Percentiles rank a stretch among this genome's conserved stretches.
Evolutionary conservation across 2,113 vertebrate genomes (phyloP).

Genomic region (Tragelaphus scriptus): DNA sequence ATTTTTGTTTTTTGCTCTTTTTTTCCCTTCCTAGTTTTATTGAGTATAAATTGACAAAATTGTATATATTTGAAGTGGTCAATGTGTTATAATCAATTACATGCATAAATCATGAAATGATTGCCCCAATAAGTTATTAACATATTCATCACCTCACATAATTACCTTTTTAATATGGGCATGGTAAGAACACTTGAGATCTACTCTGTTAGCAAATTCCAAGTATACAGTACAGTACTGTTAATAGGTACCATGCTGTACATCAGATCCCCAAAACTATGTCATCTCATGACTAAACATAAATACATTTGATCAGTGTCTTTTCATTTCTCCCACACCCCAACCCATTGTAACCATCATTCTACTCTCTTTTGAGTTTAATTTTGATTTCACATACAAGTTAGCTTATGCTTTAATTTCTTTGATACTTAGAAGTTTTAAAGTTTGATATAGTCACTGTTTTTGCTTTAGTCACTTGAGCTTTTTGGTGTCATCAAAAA

Average conservation of each 20-base stretch:
- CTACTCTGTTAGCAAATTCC: not conserved
- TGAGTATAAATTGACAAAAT: not conserved
- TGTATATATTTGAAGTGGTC: not conserved
- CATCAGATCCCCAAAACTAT: not conserved
- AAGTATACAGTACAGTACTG: not conserved
- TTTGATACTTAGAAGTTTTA: not conserved
- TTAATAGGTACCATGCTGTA: not conserved
- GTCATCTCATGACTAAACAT: not conserved
- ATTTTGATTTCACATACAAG: not conserved
- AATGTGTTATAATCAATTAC: not conserved
- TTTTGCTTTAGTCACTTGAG: not conserved
- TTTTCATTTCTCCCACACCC: not conserved
- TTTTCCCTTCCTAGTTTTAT: not conserved
- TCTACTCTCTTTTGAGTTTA: not conserved
- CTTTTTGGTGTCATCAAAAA: not conserved
- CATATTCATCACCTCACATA: not conserved
- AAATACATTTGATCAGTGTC: not conserved
- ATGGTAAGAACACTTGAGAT: not conserved
- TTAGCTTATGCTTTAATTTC: not conserved
- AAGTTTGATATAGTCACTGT: not conserved
- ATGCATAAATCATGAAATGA: not conserved
- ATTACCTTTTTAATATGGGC: not conserved
- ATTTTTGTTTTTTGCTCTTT: not conserved
- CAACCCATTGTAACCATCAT: not conserved
- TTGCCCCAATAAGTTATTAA: not conserved